Evolutionary conservation across 2,888 invertebrate species (phyloP).

Genomic region (Diogma glabrata): DNA sequence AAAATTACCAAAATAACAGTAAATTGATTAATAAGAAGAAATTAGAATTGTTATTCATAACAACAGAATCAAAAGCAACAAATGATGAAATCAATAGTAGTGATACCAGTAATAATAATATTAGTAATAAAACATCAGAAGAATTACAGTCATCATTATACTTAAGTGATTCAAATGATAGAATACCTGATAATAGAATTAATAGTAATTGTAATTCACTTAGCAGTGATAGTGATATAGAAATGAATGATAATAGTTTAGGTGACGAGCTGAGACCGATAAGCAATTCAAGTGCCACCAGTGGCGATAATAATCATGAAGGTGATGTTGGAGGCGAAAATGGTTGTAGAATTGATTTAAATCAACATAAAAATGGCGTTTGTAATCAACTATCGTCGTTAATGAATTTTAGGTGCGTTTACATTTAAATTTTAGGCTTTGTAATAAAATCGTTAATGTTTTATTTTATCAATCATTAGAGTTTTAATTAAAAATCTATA

Average conservation of each 20-base stretch:
- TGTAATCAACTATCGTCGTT: constrained; percentile 2
- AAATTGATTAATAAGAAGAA: constrained; percentile 1
- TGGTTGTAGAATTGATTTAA: constrained; percentile 7
- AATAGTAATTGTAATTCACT: not conserved
- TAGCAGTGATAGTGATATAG: constrained; percentile 1
- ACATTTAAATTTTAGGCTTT: too few relatives aligned
- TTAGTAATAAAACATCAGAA: not conserved
- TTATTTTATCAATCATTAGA: too few relatives aligned
- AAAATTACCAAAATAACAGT: constrained; percentile 5
- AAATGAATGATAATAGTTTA: too few relatives aligned
- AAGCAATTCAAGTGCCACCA: too few relatives aligned
- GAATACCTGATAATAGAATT: not conserved
- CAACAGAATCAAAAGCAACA: too few relatives aligned
- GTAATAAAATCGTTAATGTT: too few relatives aligned
- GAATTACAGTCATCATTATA: constrained; percentile 4
- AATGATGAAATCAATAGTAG: not conserved
- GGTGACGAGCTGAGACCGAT: too few relatives aligned
- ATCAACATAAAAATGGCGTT: not conserved
- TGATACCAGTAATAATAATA: constrained; percentile 4
- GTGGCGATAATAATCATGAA: not conserved
- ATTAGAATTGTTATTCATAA: constrained; percentile 8
- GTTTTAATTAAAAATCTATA: too few relatives aligned
- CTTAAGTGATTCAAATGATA: too few relatives aligned
- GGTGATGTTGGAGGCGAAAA: not conserved
- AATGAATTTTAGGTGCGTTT: constrained; percentile 6